phyloP scores from a whole-genome alignment of 2,888 invertebrate species.

The Sacculina carcini region DNA sequence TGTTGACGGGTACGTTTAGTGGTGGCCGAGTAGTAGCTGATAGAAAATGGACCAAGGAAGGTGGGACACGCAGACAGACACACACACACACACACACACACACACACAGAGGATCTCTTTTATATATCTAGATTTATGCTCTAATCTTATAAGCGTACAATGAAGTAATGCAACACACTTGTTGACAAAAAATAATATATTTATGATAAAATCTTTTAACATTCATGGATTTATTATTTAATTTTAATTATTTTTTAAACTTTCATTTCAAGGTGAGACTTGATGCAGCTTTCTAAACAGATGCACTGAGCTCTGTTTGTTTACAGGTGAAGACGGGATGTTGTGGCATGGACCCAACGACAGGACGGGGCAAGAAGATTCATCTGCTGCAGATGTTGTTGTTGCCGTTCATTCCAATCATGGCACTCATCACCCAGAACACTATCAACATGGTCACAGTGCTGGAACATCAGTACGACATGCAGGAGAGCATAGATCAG shows the following conservation, averaged over 20 bases:
- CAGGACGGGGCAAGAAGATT: conserved; percentile 34
- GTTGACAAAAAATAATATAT: too few species aligned
- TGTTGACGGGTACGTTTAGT: too few species aligned
- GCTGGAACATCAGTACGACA: conserved; percentile 46
- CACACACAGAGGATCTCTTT: too few species aligned
- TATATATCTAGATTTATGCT: too few species aligned
- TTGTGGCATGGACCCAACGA: conserved; percentile 26
- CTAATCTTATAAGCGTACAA: too few species aligned
- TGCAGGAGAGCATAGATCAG: conserved; percentile 57
- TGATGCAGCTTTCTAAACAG: too few species aligned
- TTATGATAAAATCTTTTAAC: background rate
- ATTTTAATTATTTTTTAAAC: background rate
- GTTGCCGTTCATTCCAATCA: conserved; percentile 57
- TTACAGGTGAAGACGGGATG: background rate
- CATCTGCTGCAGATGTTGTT: conserved; percentile 43
- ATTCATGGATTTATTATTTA: background rate
- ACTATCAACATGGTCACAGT: conserved; percentile 46
- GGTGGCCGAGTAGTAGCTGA: too few species aligned
- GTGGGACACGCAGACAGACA: too few species aligned
- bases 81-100: too few species aligned
- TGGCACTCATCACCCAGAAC: conserved; percentile 59
- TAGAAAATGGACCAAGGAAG: too few species aligned
- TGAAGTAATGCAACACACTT: too few species aligned
- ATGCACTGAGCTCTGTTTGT: background rate
- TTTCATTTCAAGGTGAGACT: too few species aligned